Evolutionary conservation across 2,113 vertebrate genomes (phyloP), one percentile per base, ranked within the genome.

Genomic region (Poecile atricapillus): DNA sequence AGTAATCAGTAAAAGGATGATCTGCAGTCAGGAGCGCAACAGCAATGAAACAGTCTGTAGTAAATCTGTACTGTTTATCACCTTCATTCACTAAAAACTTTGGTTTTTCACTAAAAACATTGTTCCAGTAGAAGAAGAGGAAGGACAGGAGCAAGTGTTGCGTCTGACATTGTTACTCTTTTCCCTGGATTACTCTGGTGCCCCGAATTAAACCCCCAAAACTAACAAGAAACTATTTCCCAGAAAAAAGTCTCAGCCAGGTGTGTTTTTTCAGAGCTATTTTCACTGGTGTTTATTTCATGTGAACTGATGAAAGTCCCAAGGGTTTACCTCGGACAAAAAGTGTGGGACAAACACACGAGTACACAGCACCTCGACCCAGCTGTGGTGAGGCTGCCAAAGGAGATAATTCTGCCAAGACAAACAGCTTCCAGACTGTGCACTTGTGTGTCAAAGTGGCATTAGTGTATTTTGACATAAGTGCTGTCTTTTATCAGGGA

Each of bases 391-490:
- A 92, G 77, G 56, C 89, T 97, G 95, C 95, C 83, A 97, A 37
- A 78, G 93, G 93, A 95, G 81, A 95, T 89, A 78, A 95, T 78
- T 91, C 95, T 95, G 91, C 91, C 83, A 95, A 91, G 77, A 0
- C 37, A 94, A 96, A 95, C 10, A 53, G 77, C 83, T 96, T 95
- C 91, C 93, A 96, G 91, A n/a, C 87, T 89, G 87, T 94, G 89
- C 83, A 75, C 77, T 96, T 92, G 62, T 59, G 77, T 94, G 93
- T 97, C 95, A 95, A 94, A 97, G 62, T 87, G 77, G 94, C 93
- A 92, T 82, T 82, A 53, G 95, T 92, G 91, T 96, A 94, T 94
- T 94, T 94, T 90, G 96, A 92, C 80, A 53, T 33, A 97, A 96
- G 91, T 94, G 93, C 83, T 95, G 89, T 50, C 87, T 95, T 94